Evolutionary conservation across 2,888 invertebrate genomes (phyloP).

Genomic region (Ellobium chinense): DNA sequence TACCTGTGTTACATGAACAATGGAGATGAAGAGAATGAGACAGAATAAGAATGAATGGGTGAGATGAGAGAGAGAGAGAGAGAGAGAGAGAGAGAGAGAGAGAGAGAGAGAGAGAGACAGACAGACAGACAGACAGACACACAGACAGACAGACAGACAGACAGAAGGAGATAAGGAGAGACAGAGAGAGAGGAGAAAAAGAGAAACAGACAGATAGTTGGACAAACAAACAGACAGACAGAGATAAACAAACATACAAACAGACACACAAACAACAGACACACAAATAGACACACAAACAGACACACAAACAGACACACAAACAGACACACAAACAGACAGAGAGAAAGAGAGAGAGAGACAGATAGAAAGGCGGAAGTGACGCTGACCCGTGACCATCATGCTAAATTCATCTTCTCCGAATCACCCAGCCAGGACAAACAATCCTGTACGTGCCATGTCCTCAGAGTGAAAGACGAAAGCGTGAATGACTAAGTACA

Average conservation of each 20-base stretch:
- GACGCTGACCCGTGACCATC: too few relatives aligned
- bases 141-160: neutral
- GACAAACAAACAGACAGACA: neutral
- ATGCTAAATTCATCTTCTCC: too few relatives aligned
- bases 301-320: neutral
- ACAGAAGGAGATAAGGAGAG: neutral
- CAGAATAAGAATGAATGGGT: too few relatives aligned
- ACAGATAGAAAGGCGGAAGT: neutral
- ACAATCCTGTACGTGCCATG: too few relatives aligned
- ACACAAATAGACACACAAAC: neutral
- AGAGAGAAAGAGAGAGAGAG: neutral
- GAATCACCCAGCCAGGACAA: too few relatives aligned
- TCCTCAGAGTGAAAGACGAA: too few relatives aligned
- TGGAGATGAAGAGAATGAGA: too few relatives aligned
- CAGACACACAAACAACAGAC: neutral
- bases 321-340: neutral
- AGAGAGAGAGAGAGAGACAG: neutral
- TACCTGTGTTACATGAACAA: too few relatives aligned
- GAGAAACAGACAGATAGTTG: neutral
- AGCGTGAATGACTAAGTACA: too few relatives aligned
- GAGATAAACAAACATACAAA: neutral
- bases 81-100: neutral
- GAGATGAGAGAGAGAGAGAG: too few relatives aligned
- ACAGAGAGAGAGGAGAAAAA: neutral
- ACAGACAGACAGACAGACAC: neutral